Base-by-base conservation (phyloP, 2,888 invertebrate genomes). In the Beris chalybata region DNA sequence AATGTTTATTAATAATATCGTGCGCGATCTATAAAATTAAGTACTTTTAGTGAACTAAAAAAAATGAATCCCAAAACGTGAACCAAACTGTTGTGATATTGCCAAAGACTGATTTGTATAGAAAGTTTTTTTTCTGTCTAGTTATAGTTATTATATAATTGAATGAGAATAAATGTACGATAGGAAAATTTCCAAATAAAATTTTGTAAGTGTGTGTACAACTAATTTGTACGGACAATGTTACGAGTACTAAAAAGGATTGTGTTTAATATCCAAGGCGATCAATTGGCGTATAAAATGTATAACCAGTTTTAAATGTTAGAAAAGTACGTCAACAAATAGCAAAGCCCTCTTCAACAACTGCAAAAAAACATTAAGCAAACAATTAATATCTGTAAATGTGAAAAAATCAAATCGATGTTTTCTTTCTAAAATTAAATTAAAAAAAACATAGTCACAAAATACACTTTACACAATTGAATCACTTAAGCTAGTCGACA, bases 11-110 rank as follows among this genome's bases (percentile, higher is more conserved):
- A 15, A 61, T 50, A 50, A 61, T 50, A 50, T 61, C 50, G 50
- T 22, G 30, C 15, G 44, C 32, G 22, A 43, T 56, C 32, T 22
- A 56, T 38, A 43, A 56, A 56, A 53, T 53, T 53, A 29, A 53
- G 50, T 50, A 15, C 22, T 38, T 38, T 38, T 38, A 38, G 38
- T 38, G 9, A 38, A 38, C 38, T 38, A 48, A 50, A 31, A 69
- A 69, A 73, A 73, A 71, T 71, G 73, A 72, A 65, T 71, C 73
- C 74, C 74, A 76, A 75, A 79, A 77, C 78, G 79, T 78, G 79
- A 78, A 78, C 78, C 78, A 79, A 79, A 80, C 79, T 80, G 79
- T 80, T 80, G 79, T 80, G 79, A 80, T 80, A 80, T 78, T 78
- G 78, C 80, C 80, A 80, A 80, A 80, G 79, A 80, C 79, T 80